Percentiles rank a stretch among this genome's conserved stretches.
phyloP scores from a whole-genome alignment of 2,113 vertebrate species.

The Bolborhynchus lineola region DNA sequence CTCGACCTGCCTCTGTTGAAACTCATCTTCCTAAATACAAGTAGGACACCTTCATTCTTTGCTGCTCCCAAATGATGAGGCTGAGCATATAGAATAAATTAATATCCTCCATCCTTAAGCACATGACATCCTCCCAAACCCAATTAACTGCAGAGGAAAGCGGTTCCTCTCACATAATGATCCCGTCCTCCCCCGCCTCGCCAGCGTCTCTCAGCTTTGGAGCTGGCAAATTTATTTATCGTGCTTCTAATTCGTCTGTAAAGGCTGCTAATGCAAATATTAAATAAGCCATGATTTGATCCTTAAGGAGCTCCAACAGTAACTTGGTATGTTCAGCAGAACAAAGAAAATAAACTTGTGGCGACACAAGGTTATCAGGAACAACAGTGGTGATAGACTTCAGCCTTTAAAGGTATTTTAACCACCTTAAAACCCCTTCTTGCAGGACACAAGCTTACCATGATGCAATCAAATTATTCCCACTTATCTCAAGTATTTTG shows the following conservation, averaged over 20 bases:
- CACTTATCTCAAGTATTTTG: conserved; percentile 14
- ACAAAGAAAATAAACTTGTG: neutral
- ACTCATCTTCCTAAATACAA: neutral
- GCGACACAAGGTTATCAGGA: neutral
- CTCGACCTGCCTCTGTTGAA: neutral
- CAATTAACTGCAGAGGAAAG: conserved; percentile 6
- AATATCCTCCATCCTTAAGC: neutral
- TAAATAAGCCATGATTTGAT: conserved; percentile 9
- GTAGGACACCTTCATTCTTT: neutral
- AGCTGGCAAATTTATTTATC: conserved; percentile 42
- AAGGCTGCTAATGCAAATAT: conserved; percentile 56
- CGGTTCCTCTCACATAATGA: neutral
- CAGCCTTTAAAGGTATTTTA: neutral
- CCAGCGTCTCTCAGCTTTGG: neutral
- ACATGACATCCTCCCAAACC: conserved; percentile 15
- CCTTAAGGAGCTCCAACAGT: conserved; percentile 27
- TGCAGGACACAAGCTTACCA: neutral
- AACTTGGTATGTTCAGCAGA: neutral
- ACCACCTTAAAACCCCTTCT: conserved; percentile 3
- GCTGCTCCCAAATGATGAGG: neutral
- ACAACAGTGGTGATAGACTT: neutral
- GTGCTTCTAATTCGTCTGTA: conserved; percentile 23
- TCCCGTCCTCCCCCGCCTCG: neutral
- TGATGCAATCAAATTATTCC: conserved; percentile 20
- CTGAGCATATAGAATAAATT: neutral